Base-by-base conservation (phyloP, 2,113 vertebrate genomes). In the Caranx ignobilis region DNA sequence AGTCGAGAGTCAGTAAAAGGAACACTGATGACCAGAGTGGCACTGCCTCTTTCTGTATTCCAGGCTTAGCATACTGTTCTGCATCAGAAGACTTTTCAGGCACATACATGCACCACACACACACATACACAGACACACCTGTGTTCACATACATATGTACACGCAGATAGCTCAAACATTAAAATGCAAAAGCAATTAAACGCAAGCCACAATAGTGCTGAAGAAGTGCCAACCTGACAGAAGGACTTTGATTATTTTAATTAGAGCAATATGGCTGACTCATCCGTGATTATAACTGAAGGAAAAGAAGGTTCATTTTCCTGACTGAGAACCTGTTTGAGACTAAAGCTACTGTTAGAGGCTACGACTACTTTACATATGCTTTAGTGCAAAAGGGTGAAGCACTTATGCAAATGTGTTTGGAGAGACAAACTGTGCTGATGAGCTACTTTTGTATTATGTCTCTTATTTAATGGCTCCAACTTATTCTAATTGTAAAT, bases 101-200 rank as follows among this genome's bases (percentile, higher is more conserved):
- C 55, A 74, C 43, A 71, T 31, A 71, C 12, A 63, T 34, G 11
- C 59, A 61, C 37, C 56, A 3, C 54, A 45, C n/a, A 72, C 41
- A 35, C 70, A 39, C 41, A 41, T 57, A 62, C 13, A 68, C 18
- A 41, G 59, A 71, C 74, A 64, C 79, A 84, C 69, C 5, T 59
- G 35, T 16, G 54, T 48, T 31, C 54, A 4, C 59, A 64, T 39
- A 55, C 78, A 84, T 15, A 71, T 45, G 59, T 78, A 76, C 68
- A 60, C 64, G 66, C 15, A 79, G 64, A 81, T 61, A 67, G 64
- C 50, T 66, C 60, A 56, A 85, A 86, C 73, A 87, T 90, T 89
- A 87, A 91, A 89, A 92, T 92, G 90, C 88, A 88, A 88, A 91
- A 87, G 89, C 88, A 92, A 93, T 92, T 91, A 92, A 82, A 84